Evolutionary conservation across 2,113 vertebrate species (phyloP).

Genomic region (Micromys minutus): DNA sequence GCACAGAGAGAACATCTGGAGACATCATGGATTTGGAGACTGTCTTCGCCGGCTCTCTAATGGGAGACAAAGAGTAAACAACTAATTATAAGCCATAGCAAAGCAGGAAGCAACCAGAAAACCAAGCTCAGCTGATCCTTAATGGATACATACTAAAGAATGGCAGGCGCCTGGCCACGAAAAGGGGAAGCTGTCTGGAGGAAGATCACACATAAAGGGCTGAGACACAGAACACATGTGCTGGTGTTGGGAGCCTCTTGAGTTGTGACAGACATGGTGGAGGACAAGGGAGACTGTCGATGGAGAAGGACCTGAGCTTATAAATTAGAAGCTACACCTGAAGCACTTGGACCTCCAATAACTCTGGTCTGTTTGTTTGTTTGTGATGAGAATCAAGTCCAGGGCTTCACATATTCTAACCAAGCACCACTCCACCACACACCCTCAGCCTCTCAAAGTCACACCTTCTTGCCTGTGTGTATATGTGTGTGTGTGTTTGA

Average conservation of each 20-base stretch:
- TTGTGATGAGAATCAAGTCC: neutral
- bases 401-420: neutral
- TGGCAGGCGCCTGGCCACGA: rapidly evolving
- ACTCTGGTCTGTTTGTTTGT: neutral
- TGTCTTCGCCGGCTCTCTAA: neutral
- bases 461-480: too few species aligned
- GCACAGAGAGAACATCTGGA: neutral
- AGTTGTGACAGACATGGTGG: too few species aligned
- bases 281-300: neutral
- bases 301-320: neutral
- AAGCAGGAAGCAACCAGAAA: neutral
- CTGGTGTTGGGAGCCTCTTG: neutral
- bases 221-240: neutral
- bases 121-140: neutral
- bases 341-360: neutral
- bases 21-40: rapidly evolving
- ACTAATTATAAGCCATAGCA: neutral
- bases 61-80: neutral
- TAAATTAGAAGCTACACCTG: neutral
- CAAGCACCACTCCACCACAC: neutral
- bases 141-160: neutral
- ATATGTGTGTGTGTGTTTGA: neutral
- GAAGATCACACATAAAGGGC: neutral
- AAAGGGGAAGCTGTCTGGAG: neutral
- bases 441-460: neutral